Evolutionary conservation across 2,888 invertebrate genomes (phyloP).

Genomic region (Cerastis rubricosa): DNA sequence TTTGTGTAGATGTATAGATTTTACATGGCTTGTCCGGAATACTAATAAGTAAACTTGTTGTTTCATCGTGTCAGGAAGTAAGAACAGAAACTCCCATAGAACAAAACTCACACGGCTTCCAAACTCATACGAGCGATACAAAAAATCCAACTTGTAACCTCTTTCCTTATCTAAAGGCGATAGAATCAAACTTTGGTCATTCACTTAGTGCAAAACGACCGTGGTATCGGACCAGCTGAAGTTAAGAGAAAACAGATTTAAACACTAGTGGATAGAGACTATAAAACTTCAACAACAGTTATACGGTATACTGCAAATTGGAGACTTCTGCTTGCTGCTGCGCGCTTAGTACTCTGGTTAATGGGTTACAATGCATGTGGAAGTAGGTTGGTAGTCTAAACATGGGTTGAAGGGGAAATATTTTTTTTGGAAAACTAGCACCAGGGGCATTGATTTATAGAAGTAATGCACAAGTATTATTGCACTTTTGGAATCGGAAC

Average conservation of each 20-base stretch:
- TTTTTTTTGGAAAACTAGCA: too few relatives aligned
- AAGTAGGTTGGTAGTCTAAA: not conserved
- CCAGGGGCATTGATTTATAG: too few relatives aligned
- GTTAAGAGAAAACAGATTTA: conserved; percentile 26
- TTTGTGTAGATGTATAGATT: too few relatives aligned
- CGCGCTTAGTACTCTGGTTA: not conserved
- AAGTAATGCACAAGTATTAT: too few relatives aligned
- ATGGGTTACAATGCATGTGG: not conserved
- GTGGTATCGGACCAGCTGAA: conserved; percentile 9
- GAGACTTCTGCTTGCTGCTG: conserved; percentile 4
- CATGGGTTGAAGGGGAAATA: too few relatives aligned
- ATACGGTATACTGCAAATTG: conserved; percentile 40
- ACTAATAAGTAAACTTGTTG: too few relatives aligned
- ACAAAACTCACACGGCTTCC: conserved; percentile 7
- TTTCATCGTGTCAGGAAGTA: not conserved
- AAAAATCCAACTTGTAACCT: conserved; percentile 29
- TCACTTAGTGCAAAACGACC: conserved; percentile 32
- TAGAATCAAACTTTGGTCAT: conserved; percentile 48
- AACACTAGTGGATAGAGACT: conserved; percentile 10
- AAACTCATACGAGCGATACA: conserved; percentile 11
- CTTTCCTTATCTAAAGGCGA: conserved; percentile 10
- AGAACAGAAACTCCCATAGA: not conserved
- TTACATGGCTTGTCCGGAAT: too few relatives aligned
- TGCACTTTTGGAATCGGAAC: too few relatives aligned
- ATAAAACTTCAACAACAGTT: conserved; percentile 26